Evolutionary conservation across 2,113 vertebrate species (phyloP), one percentile per base, ranked within the genome.

Genomic region (Takifugu flavidus): DNA sequence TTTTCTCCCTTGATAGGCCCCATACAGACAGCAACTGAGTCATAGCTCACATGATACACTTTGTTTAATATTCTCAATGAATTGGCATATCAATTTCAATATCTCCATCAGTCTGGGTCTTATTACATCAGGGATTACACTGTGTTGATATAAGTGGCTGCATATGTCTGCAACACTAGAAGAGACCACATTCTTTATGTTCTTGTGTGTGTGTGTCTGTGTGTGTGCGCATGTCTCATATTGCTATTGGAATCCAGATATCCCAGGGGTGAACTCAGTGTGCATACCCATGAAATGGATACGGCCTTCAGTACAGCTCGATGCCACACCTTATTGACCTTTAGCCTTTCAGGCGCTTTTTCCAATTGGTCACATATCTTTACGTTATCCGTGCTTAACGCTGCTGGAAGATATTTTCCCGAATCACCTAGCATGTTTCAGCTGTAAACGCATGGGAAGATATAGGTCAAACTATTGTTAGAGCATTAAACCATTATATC

Each of bases 281-380:
- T 76, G 68, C 29, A 62, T 70, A 58, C 74, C 75, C 58, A 64
- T 82, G 80, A 80, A 82, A 88, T 79, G 52, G 80, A 88, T 86
- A 85, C 5, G 64, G 15, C 70, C 68, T 70, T 83, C 83, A 74
- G 60, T 70, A 47, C 59, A 77, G 80, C 80, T 72, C 75, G 80
- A 78, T 83, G 78, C 80, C 70, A 71, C 77, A 80, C 76, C 75
- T 84, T 65, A 62, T 82, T 88, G 86, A 85, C 86, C 86, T 77
- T 77, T 83, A 55, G 54, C 80, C 78, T 88, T 83, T 71, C 55
- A 77, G 69, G 84, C 59, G 53, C 10, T 68, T 80, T 83, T 88
- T 85, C 84, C 84, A 83, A 83, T 85, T 85, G 77, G 70, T 85
- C 76, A 76, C 78, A 82, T 82, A 80, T 77, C 60, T 78, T 63